phyloP scores from a whole-genome alignment of 2,888 invertebrate genomes.

The Therioaphis trifolii region DNA sequence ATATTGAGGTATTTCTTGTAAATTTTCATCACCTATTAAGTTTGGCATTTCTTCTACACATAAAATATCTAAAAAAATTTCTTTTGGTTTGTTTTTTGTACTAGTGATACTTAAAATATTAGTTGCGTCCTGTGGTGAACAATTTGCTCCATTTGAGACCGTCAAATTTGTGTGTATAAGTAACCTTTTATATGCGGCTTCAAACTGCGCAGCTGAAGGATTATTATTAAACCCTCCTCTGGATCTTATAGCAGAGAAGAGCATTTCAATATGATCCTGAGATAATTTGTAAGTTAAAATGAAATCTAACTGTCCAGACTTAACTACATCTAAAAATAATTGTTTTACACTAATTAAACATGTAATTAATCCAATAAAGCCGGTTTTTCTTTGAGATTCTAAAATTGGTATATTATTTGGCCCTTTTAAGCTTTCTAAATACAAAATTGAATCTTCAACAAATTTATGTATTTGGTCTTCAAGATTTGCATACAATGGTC shows the following conservation, averaged over 20 bases:
- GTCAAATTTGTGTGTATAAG: not conserved
- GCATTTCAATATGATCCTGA: not conserved
- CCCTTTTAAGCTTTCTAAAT: constrained; percentile 23
- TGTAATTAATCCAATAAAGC: not conserved
- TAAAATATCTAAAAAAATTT: constrained; percentile 9
- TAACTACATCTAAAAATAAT: not conserved
- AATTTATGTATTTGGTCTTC: not conserved
- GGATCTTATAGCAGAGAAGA: not conserved
- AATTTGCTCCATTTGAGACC: not conserved
- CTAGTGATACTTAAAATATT: not conserved
- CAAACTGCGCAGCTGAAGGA: too few species aligned
- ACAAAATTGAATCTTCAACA: not conserved
- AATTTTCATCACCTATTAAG: constrained; percentile 1
- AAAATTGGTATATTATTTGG: constrained; percentile 6
- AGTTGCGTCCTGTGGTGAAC: not conserved
- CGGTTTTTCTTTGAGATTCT: constrained; percentile 5
- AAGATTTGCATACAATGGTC: not conserved
- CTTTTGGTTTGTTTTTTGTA: not conserved
- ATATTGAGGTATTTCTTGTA: constrained; percentile 8
- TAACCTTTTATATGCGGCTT: too few species aligned
- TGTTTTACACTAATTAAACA: not conserved
- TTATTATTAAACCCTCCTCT: too few species aligned
- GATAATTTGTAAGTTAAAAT: not conserved
- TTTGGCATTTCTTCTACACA: constrained; percentile 9
- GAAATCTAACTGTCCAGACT: not conserved